A percentile compares a stretch with the other conserved stretches of the same genome.
Evolutionary conservation across 2,797 vertebrate genomes (phyloP).

Genomic region (Darevskia mixta): DNA sequence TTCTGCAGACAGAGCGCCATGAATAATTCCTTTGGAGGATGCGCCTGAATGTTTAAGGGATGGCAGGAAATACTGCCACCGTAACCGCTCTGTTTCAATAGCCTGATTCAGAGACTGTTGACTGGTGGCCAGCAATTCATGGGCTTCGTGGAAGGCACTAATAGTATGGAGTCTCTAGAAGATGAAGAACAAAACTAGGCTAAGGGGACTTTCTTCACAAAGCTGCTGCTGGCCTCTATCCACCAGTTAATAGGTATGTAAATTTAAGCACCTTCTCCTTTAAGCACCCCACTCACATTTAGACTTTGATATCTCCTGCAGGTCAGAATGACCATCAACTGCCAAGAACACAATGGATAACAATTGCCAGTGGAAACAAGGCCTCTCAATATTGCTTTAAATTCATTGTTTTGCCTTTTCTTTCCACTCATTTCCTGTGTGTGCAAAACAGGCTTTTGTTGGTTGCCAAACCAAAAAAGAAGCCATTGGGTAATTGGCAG

Average conservation of each 20-base stretch:
- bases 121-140: not conserved
- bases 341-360: not conserved
- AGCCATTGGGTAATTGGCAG: conserved; percentile 28
- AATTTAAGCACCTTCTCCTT: not conserved
- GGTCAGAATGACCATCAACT: not conserved
- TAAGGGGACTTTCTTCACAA: conserved; percentile 17
- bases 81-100: not conserved
- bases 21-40: not conserved
- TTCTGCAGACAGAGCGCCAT: conserved; percentile 16
- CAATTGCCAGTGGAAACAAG: not conserved
- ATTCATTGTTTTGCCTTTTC: not conserved
- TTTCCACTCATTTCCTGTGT: conserved; percentile 1
- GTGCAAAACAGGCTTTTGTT: conserved; percentile 4
- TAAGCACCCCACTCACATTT: conserved; percentile 11
- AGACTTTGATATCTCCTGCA: not conserved
- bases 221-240: conserved; percentile 14
- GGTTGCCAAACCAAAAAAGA: conserved; percentile 7
- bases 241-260: conserved; percentile 22
- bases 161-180: conserved; percentile 21
- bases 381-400: fast-evolving
- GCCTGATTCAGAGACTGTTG: conserved; percentile 22
- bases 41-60: not conserved
- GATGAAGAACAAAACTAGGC: conserved; percentile 21
- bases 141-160: conserved; percentile 20
- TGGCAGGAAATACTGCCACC: conserved; percentile 6